A percentile compares a stretch with the other conserved stretches of the same genome.
These are phyloP conservation scores for Actinernus sp. DNA, from an alignment of 92 coral and sea anemone species.

Conservation along the genomic window DNA sequence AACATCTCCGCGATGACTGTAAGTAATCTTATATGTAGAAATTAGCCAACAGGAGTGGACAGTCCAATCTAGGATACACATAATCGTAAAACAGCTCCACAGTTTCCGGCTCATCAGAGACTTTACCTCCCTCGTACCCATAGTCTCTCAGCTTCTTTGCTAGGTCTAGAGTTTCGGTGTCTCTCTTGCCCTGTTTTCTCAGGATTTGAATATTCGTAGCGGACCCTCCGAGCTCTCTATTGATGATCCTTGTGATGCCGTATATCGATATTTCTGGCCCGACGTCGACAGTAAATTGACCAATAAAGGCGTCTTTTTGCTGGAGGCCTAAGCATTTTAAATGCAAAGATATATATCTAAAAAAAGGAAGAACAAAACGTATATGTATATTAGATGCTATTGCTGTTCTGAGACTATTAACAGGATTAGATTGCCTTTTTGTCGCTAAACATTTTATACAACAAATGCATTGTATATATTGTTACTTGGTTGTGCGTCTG, in stretches of 20 bases:
- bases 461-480: too few relatives aligned
- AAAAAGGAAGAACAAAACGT: too few relatives aligned
- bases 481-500: too few relatives aligned
- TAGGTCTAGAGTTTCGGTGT: slow-evolving; percentile 38
- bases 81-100: slow-evolving; percentile 70
- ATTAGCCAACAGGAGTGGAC: slow-evolving; percentile 76
- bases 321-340: slow-evolving; percentile 53
- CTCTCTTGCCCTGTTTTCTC: slow-evolving; percentile 28
- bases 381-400: too few relatives aligned
- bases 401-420: too few relatives aligned
- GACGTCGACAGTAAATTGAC: slow-evolving; percentile 51
- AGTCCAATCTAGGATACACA: slow-evolving; percentile 68
- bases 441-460: too few relatives aligned
- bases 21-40: slow-evolving; percentile 15
- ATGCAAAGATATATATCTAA: slow-evolving; percentile 56
- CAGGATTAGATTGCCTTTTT: too few relatives aligned
- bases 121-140: slow-evolving; percentile 63
- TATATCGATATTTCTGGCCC: slow-evolving; percentile 72
- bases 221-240: slow-evolving; percentile 67
- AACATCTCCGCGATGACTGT: too few relatives aligned
- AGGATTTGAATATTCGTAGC: slow-evolving; percentile 55
- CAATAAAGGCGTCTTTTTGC: slow-evolving; percentile 30
- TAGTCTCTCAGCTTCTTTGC: slow-evolving; percentile 55
- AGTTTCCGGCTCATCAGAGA: slow-evolving; percentile 41
- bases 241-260: slow-evolving; percentile 62